Evolutionary conservation across 2,113 vertebrate genomes (phyloP).

Genomic region (Sterna hirundo): DNA sequence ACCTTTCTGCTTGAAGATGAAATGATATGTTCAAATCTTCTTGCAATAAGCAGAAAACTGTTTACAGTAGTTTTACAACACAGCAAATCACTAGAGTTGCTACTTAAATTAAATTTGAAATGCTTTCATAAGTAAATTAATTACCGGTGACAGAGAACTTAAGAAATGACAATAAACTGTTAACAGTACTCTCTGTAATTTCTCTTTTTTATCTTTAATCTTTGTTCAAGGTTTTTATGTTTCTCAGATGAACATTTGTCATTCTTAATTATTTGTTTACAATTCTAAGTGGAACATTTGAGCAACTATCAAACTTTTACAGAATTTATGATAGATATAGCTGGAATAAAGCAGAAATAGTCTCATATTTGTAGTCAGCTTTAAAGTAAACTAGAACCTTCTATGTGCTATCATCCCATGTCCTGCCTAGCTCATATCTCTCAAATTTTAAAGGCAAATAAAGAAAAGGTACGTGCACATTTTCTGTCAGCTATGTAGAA

Average conservation of each 20-base stretch:
- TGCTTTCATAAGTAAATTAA: not conserved
- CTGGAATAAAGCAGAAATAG: not conserved
- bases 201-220: not conserved
- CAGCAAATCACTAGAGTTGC: not conserved
- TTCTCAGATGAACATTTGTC: not conserved
- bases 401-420: not conserved
- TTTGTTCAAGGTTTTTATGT: not conserved
- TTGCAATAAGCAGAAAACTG: not conserved
- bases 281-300: not conserved
- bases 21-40: not conserved
- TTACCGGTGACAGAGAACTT: not conserved
- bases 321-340: not conserved
- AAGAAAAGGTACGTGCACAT: not conserved
- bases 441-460: not conserved
- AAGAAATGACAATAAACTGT: not conserved
- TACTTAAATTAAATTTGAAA: not conserved
- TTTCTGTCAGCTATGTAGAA: not conserved
- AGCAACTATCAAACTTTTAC: not conserved
- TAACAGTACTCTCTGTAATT: not conserved
- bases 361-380: not conserved
- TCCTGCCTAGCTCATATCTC: not conserved
- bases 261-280: constrained; percentile 20
- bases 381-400: not conserved
- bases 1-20: not conserved
- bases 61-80: not conserved